Evolutionary conservation across 2,797 vertebrate species (phyloP).

Genomic region (Gymnocypris eckloni): DNA sequence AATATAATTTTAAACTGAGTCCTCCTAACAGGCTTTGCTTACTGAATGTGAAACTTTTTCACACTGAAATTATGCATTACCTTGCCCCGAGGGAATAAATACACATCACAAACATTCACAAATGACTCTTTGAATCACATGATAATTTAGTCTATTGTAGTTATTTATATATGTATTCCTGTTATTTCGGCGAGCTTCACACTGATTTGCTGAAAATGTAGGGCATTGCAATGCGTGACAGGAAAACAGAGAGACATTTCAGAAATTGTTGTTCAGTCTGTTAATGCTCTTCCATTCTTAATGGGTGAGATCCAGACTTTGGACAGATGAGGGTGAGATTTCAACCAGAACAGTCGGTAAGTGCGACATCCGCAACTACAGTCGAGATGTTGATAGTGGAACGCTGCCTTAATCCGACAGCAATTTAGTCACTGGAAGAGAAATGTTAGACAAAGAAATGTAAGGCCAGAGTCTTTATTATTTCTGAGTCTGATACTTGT

Average conservation of each 20-base stretch:
- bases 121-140: constrained; percentile 14
- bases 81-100: neutral
- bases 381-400: neutral
- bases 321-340: constrained; percentile 7
- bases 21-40: neutral
- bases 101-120: constrained; percentile 3
- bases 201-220: constrained; percentile 14
- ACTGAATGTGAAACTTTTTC: neutral
- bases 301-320: neutral
- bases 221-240: neutral
- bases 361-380: neutral
- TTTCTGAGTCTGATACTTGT: neutral
- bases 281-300: constrained; percentile 6
- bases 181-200: constrained; percentile 24
- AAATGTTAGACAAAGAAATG: neutral
- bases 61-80: neutral
- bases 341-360: neutral
- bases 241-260: constrained; percentile 14
- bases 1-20: neutral
- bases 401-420: neutral
- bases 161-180: constrained; percentile 18
- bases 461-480: neutral
- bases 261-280: constrained; percentile 8
- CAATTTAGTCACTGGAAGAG: neutral
- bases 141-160: neutral